phyloP scores from a whole-genome alignment of 2,797 vertebrate genomes.

The Serranus cabrilla region DNA sequence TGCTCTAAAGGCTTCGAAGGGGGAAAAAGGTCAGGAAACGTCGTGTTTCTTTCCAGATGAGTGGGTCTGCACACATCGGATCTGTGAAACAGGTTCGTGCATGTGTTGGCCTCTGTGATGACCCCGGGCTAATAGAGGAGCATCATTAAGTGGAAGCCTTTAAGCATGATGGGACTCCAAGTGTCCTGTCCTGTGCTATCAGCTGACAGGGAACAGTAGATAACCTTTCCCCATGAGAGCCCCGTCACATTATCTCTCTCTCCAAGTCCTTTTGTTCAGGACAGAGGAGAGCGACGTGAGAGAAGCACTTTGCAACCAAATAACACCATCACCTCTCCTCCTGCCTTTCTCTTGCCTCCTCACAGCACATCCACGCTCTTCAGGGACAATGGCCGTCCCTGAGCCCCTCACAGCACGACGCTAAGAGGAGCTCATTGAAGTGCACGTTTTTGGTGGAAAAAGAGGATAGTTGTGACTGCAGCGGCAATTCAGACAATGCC shows the following conservation, averaged over 20 bases:
- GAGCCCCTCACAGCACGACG: constrained; percentile 27
- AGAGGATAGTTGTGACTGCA: not conserved
- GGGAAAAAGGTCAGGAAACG: constrained; percentile 54
- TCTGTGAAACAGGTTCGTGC: constrained; percentile 32
- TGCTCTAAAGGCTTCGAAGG: constrained; percentile 35
- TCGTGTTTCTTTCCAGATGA: constrained; percentile 36
- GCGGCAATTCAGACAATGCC: constrained; percentile 15
- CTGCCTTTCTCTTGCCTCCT: constrained; percentile 38
- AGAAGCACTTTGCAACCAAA: constrained; percentile 73
- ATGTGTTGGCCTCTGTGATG: constrained; percentile 17
- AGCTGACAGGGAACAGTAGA: constrained; percentile 67
- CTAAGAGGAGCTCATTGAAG: constrained; percentile 32
- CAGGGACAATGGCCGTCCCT: constrained; percentile 58
- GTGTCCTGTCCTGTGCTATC: constrained; percentile 61
- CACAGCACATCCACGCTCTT: constrained; percentile 44
- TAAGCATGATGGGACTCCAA: constrained; percentile 52
- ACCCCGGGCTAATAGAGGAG: constrained; percentile 66
- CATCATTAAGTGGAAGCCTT: constrained; percentile 56
- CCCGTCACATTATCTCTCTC: constrained; percentile 68
- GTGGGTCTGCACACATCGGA: constrained; percentile 27
- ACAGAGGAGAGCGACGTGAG: constrained; percentile 53
- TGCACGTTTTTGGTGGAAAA: not conserved
- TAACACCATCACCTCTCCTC: constrained; percentile 40
- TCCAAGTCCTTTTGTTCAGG: constrained; percentile 67
- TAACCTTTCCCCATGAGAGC: constrained; percentile 77